A percentile compares a stretch with the other conserved stretches of the same genome.
Conservation (phyloP, 2,797 vertebrate species). For the Cuculus canorus region DNA sequence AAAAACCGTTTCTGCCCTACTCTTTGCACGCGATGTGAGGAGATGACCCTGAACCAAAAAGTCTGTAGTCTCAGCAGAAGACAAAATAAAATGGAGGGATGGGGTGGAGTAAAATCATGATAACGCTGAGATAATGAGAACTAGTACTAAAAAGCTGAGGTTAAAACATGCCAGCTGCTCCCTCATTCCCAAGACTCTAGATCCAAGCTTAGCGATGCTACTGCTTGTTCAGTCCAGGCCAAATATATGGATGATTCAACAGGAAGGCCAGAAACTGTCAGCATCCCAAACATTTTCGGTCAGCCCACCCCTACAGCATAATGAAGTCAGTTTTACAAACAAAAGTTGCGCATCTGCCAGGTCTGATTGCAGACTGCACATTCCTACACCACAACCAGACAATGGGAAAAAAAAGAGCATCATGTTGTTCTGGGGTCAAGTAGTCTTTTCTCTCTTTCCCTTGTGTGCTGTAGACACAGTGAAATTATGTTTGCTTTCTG, state of each 20-base stretch:
- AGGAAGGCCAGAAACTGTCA: conserved; percentile 42
- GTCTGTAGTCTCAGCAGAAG: conserved; percentile 13
- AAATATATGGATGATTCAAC: conserved; percentile 31
- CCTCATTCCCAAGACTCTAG: not conserved
- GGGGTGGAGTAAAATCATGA: not conserved
- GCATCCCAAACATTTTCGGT: not conserved
- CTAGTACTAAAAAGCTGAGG: not conserved
- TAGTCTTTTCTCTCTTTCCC: conserved; percentile 21
- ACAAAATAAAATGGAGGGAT: not conserved
- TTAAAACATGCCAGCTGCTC: not conserved
- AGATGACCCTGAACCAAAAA: not conserved
- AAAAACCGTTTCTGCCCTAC: not conserved
- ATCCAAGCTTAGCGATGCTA: not conserved
- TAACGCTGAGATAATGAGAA: not conserved
- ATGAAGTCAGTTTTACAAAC: conserved; percentile 60
- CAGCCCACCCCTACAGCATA: conserved; percentile 55
- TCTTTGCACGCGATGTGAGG: not conserved
- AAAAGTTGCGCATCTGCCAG: conserved; percentile 54
- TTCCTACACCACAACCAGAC: conserved; percentile 23
- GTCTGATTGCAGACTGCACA: not conserved
- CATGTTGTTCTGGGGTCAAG: not conserved
- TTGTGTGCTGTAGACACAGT: not conserved
- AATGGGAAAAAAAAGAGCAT: not conserved
- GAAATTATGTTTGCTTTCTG: not conserved
- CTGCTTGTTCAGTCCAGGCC: not conserved